Evolutionary conservation across 2,888 invertebrate genomes (phyloP), one percentile per base, ranked within the genome.

Genomic region (Drosophila monieri): DNA sequence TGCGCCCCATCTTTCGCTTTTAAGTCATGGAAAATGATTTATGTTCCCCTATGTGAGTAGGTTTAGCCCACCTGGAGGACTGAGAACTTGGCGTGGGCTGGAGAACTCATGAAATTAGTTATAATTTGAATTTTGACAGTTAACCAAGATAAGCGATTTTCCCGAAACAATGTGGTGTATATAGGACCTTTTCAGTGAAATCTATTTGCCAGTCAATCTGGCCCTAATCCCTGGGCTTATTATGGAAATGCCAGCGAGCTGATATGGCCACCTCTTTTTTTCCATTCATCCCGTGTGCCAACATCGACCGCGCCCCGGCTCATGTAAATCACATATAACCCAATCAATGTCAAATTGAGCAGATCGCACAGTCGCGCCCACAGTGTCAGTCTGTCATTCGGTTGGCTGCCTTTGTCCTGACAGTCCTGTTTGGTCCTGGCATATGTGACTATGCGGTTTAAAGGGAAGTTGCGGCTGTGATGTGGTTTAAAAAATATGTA

Each of bases 341-440:
- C 80, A 80, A 87, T 80, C 81, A 69, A 80, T 78, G 83, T 87
- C 88, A 80, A 66, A 65, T 78, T 78, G 70, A 65, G 64, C 76
- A 70, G 73, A 66, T 75, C 65, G 65, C 67, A 14, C 69, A 64
- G 60, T 49, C 44, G 15, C 51, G 51, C 58, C 69, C 58, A 68
- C 39, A 44, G 27, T 25, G n/a, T 51, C 30, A 21, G 6, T 25
- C 6, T 12, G 14, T 21, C 18, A 37, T 15, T 15, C 18, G 15
- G 9, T 46, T 2, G 25, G 15, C n/a, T 18, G n/a, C 47, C 54
- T 55, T 32, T 49, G 35, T 44, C 35, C 59, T 44, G 43, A 44
- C 43, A 59, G 32, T 12, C 3, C 23, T 23, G 25, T 23, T 58
- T 15, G 10, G 6, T 25, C 32, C 47, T 37, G 60, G 39, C 60